These are phyloP conservation scores for Apis laboriosa DNA, from an alignment of 1,140 invertebrate genomes.

Conservation along the genomic window DNA sequence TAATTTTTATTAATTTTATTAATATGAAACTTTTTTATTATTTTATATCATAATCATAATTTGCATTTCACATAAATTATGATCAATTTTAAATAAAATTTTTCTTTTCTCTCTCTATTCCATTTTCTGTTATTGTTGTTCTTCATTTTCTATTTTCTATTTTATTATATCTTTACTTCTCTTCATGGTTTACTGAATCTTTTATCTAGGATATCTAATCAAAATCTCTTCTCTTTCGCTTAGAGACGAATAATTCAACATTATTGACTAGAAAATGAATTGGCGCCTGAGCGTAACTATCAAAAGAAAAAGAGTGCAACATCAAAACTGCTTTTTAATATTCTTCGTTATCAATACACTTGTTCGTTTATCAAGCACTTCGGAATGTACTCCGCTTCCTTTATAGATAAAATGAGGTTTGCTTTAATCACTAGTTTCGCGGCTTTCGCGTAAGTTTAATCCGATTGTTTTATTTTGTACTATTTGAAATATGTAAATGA, in stretches of 20 bases:
- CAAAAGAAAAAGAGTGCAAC: background rate
- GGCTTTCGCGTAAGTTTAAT: background rate
- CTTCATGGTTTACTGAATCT: background rate
- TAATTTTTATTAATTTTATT: too few species aligned
- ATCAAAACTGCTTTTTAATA: background rate
- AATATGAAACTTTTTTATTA: background rate
- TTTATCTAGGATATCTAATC: conserved; percentile 48
- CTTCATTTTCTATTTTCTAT: background rate
- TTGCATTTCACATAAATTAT: background rate
- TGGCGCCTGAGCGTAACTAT: background rate
- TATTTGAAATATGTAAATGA: background rate
- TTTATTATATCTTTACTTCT: background rate
- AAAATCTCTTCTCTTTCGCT: background rate
- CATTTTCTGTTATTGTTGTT: too few species aligned
- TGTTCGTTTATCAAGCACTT: background rate
- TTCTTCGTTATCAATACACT: conserved; percentile 4
- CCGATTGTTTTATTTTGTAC: background rate
- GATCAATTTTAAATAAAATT: background rate
- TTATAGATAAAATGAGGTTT: background rate
- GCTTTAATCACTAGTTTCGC: background rate
- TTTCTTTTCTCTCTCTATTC: background rate
- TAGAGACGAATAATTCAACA: background rate
- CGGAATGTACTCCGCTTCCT: background rate
- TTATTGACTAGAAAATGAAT: conserved; percentile 9
- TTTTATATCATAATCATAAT: too few species aligned